Percentiles rank a stretch among this genome's conserved stretches.
These are phyloP conservation scores for Nasua narica DNA, from an alignment of 2,797 vertebrate species.

Conservation along the genomic window DNA sequence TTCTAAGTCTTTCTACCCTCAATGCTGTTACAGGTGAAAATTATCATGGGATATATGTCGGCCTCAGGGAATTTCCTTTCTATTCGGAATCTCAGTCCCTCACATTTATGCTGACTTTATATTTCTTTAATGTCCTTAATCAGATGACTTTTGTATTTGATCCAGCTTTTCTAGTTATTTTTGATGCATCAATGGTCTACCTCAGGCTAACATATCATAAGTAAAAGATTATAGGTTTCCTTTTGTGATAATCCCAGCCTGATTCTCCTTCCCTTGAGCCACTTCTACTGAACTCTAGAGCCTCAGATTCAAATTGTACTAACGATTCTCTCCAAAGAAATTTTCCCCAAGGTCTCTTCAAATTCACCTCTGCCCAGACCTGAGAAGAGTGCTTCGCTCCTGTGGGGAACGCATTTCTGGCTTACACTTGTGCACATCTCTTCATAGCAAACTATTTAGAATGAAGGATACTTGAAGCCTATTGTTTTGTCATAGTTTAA, in stretches of 20 bases:
- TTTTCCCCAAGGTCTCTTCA: not conserved
- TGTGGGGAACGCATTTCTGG: not conserved
- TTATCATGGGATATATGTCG: not conserved
- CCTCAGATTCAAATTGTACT: fast-evolving
- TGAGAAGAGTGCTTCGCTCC: not conserved
- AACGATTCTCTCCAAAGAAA: not conserved
- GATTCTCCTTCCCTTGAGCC: not conserved
- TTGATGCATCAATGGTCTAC: not conserved
- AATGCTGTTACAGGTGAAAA: not conserved
- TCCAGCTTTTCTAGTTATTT: not conserved
- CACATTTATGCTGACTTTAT: not conserved
- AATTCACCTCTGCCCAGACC: not conserved
- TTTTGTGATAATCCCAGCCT: not conserved
- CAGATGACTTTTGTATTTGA: not conserved
- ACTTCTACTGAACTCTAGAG: not conserved
- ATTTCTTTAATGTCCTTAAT: not conserved
- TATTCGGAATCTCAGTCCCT: not conserved
- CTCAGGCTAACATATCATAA: not conserved
- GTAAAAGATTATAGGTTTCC: not conserved
- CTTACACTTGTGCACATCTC: not conserved
- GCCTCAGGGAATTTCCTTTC: not conserved
- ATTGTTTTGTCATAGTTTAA: not conserved
- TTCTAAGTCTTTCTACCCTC: not conserved
- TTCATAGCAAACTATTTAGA: not conserved
- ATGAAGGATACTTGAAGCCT: not conserved